phyloP scores from a whole-genome alignment of 2,797 vertebrate species.

The Amphiprion clarkii region DNA sequence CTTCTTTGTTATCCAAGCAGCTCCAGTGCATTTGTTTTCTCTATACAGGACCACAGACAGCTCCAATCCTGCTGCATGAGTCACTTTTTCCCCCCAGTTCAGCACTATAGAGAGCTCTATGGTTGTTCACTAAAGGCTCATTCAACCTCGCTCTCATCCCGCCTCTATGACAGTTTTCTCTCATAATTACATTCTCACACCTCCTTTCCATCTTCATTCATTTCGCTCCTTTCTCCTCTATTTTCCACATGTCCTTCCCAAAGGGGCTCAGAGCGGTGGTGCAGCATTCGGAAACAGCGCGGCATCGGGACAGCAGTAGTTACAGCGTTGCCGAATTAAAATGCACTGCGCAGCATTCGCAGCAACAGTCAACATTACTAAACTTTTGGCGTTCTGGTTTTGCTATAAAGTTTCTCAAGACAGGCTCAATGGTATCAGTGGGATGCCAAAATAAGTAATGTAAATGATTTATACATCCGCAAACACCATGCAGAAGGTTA shows the following conservation, averaged over 20 bases:
- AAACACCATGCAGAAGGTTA: slow-evolving; percentile 26
- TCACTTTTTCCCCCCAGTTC: slow-evolving; percentile 39
- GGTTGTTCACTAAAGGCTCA: slow-evolving; percentile 48
- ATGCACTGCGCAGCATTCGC: slow-evolving; percentile 36
- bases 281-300: slow-evolving; percentile 54
- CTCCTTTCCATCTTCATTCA: slow-evolving; percentile 61
- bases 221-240: slow-evolving; percentile 42
- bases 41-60: slow-evolving; percentile 17
- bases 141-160: slow-evolving; percentile 41
- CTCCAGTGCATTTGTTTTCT: slow-evolving; percentile 3
- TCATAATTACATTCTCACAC: slow-evolving; percentile 66
- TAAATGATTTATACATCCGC: slow-evolving; percentile 53
- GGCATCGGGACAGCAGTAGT: slow-evolving; percentile 39
- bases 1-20: not conserved
- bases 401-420: slow-evolving; percentile 38
- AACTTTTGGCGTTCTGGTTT: slow-evolving; percentile 35
- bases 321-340: slow-evolving; percentile 55
- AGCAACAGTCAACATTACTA: slow-evolving; percentile 51
- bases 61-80: slow-evolving; percentile 13
- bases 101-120: slow-evolving; percentile 60
- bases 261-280: slow-evolving; percentile 40
- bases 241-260: slow-evolving; percentile 50
- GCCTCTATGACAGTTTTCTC: slow-evolving; percentile 53
- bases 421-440: slow-evolving; percentile 14
- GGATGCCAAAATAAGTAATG: slow-evolving; percentile 33